Base-by-base conservation (phyloP, 2,797 vertebrate species). In the Sarcophilus harrisii region DNA sequence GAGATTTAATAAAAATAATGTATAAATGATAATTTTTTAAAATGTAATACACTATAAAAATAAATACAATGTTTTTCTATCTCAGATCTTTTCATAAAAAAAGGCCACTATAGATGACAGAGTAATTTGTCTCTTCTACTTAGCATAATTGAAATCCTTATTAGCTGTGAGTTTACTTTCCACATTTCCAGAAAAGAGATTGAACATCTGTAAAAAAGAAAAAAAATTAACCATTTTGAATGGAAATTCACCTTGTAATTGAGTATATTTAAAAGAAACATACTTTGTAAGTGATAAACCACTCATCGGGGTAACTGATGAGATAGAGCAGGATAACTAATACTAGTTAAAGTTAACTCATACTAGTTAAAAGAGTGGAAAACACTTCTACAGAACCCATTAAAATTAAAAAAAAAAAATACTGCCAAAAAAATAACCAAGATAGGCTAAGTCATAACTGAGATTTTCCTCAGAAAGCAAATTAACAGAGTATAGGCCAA, bases 1-100 rank as follows among this genome's bases (percentile, higher is more conserved):
- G 92, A 57, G 29, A 24, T 95, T 92, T 58, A 54, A 29, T 5
- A 91, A 52, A 95, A 95, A 92, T 29, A 90, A 27, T 92, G 16
- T 92, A 49, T 55, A 95, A 92, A 90, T 91, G 32, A 45, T 52
- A 92, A n/a, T 93, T 94, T 93, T 54, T 0, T 3, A 49, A 49
- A 90, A 11, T 8, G 90, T 29, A 93, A 87, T 93, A 66, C 5
- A 94, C 90, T 93, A 91, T 90, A 90, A 16, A 45, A 59, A 5
- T 62, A 92, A 57, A 54, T 45, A 60, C 58, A 90, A 0, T 92
- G 57, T 27, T 93, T 89, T n/a, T 92, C 3, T 92, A 93, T 93
- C 90, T 93, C 54, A 91, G 57, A 66, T 3, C 57, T 59, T 89
- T 60, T 54, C 38, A 90, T 14, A 91, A 94, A 91, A 95, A 94